Evolutionary conservation across 2,888 invertebrate species (phyloP), one percentile per base, ranked within the genome.

Genomic region (Acrobasis suavella): DNA sequence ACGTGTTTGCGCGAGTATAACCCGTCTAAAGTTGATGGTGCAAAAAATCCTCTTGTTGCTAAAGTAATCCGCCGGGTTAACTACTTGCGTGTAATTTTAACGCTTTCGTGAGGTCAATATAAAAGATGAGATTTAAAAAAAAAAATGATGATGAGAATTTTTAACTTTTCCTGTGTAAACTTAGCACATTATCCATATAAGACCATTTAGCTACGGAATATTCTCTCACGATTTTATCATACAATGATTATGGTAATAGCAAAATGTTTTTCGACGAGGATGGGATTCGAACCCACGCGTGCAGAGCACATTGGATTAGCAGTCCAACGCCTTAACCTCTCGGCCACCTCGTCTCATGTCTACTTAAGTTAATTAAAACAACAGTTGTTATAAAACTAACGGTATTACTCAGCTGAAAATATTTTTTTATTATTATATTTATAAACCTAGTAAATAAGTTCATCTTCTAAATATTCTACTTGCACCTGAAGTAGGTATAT

Each of bases 281-380:
- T 95, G 95, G 95, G 95, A 95, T 95, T 95, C 95, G 95, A 95
- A 95, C 95, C 95, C 95, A 95, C 95, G 95, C 95, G 95, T 95
- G 95, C 95, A 95, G 95, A 95, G 95, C 95, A 95, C 95, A 95
- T 95, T 95, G 95, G 95, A 96, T 96, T 96, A 96, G 95, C 96
- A 95, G 95, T 95, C 95, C 95, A 95, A 95, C 95, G 95, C 95
- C 95, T 95, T 95, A 95, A 95, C 95, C 96, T 95, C 96, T 96
- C 96, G 95, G 95, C 95, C 95, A 95, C 95, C 95, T 95, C 95
- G 95, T 95, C 95, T 39, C 62, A 38, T 52, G n/a, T 10, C 0
- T 12, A 3, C 0, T 1, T 7, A 1, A 12, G 63, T 51, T 15
- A 68, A 68, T 62, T 65, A 58, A 37, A 50, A 12, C 22, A 56